These are phyloP conservation scores for Idaea dimidiata DNA, from an alignment of 2,888 invertebrate genomes.

Conservation along the genomic window DNA sequence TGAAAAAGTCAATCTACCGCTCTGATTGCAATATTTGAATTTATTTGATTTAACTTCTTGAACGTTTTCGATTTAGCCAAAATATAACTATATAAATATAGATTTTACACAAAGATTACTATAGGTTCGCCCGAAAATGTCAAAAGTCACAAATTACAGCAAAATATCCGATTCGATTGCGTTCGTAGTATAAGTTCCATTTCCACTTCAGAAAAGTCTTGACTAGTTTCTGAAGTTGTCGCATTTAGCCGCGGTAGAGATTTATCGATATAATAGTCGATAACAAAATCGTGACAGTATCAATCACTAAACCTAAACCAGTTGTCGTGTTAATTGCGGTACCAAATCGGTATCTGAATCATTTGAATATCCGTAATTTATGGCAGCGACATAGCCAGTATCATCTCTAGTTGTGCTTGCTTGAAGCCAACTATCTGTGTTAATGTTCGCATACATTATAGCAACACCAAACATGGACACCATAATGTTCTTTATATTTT, in stretches of 20 bases:
- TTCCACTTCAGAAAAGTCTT: too few relatives aligned
- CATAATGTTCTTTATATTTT: conserved; percentile 34
- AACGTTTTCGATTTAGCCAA: too few relatives aligned
- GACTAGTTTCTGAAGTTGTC: too few relatives aligned
- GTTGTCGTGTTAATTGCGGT: conserved; percentile 77
- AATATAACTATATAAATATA: too few relatives aligned
- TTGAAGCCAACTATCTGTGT: conserved; percentile 54
- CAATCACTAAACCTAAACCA: conserved; percentile 60
- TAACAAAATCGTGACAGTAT: not conserved
- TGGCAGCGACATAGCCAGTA: conserved; percentile 63
- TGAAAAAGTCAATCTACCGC: not conserved
- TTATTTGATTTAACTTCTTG: too few relatives aligned
- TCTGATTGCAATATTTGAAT: too few relatives aligned
- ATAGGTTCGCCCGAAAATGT: too few relatives aligned
- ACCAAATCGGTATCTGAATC: conserved; percentile 76
- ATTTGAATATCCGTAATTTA: conserved; percentile 79
- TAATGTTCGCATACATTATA: conserved; percentile 67
- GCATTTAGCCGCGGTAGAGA: conserved; percentile 23
- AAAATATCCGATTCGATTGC: too few relatives aligned
- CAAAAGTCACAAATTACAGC: too few relatives aligned
- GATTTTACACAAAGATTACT: too few relatives aligned
- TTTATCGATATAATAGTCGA: not conserved
- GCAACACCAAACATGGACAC: conserved; percentile 33
- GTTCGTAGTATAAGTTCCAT: too few relatives aligned
- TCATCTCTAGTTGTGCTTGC: conserved; percentile 56